A percentile compares a stretch with the other conserved stretches of the same genome.
phyloP scores from a whole-genome alignment of 1,140 invertebrate genomes.

The Drosophila subobscura region DNA sequence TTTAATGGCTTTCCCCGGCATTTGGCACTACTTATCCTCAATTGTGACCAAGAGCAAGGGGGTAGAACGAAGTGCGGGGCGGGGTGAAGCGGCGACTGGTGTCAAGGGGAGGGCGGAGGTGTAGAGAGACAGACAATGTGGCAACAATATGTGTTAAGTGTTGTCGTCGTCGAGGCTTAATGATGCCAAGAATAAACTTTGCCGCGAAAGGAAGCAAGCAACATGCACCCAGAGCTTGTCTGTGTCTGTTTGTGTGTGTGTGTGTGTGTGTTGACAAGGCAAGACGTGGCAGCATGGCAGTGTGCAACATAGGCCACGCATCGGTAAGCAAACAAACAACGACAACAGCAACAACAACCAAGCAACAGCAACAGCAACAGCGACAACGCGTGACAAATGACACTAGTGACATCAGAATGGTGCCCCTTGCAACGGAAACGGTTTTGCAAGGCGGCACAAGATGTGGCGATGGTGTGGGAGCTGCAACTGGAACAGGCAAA shows the following conservation, averaged over 20 bases:
- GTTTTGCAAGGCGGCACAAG: constrained; percentile 14
- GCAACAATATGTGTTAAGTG: constrained; percentile 75
- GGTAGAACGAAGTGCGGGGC: background rate
- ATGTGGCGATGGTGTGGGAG: constrained; percentile 2
- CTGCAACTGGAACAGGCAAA: constrained; percentile 18
- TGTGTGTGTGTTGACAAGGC: constrained; percentile 40
- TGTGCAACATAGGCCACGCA: constrained; percentile 37
- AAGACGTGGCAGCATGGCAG: constrained; percentile 20
- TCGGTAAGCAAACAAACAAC: constrained; percentile 52
- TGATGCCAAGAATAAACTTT: constrained; percentile 80
- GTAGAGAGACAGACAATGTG: constrained; percentile 33
- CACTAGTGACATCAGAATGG: constrained; percentile 72
- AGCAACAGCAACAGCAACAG: constrained; percentile 27
- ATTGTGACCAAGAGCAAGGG: constrained; percentile 29
- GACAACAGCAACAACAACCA: constrained; percentile 19
- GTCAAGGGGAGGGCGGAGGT: constrained; percentile 19
- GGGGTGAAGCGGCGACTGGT: constrained; percentile 24
- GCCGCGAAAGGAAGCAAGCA: constrained; percentile 3
- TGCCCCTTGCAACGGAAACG: constrained; percentile 64
- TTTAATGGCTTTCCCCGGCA: constrained; percentile 67
- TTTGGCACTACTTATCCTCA: constrained; percentile 59
- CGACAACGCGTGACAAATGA: constrained; percentile 75
- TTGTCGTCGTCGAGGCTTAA: constrained; percentile 70
- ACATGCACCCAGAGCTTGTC: constrained; percentile 4
- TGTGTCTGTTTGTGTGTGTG: constrained; percentile 6